Conservation (phyloP, 2,113 vertebrate genomes). For the Mobula birostris region DNA sequence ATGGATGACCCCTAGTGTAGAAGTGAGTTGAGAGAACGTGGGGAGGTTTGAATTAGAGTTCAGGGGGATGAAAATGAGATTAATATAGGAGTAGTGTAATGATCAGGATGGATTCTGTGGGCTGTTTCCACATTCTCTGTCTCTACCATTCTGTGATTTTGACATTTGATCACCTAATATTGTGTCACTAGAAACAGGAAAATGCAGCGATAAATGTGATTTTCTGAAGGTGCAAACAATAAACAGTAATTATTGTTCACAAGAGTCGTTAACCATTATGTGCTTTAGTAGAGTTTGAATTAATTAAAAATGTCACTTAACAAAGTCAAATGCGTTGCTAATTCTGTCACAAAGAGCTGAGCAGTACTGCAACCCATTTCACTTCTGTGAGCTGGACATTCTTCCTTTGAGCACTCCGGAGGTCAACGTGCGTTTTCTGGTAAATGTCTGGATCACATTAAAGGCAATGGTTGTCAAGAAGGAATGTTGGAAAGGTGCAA, state of each 20-base stretch:
- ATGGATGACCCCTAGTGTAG: no score
- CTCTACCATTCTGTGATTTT: no score
- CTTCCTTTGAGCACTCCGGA: conserved; percentile 28
- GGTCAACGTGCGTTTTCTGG: conserved; percentile 36
- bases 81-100: no score
- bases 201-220: background rate
- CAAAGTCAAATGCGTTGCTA: background rate
- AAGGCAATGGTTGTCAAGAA: conserved; percentile 32
- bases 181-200: background rate
- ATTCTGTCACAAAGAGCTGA: conserved; percentile 8
- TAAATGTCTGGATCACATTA: conserved; percentile 37
- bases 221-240: conserved; percentile 22
- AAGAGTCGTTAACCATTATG: conserved; percentile 8
- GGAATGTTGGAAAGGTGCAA: conserved; percentile 34
- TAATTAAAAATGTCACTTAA: conserved; percentile 30
- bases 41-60: no score
- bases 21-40: no score
- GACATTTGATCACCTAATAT: background rate
- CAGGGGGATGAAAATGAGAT: no score
- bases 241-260: background rate
- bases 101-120: background rate
- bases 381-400: conserved; percentile 20
- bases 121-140: no score
- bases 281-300: conserved; percentile 22
- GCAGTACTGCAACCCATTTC: background rate